phyloP scores from a whole-genome alignment of 2,888 invertebrate species.

The Tachystola acroxantha region DNA sequence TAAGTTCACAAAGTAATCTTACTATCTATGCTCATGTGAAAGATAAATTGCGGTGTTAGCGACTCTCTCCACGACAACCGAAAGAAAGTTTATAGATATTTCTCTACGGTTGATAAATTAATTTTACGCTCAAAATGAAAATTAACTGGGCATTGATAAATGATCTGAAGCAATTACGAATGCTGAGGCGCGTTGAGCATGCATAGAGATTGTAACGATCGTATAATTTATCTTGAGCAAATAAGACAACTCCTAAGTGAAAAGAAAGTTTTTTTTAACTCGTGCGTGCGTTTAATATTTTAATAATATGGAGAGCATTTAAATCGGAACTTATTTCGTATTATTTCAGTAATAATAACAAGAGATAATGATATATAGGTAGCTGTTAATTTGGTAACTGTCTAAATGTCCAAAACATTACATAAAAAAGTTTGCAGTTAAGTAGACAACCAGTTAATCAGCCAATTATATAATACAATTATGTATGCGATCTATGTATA shows the following conservation, averaged over 20 bases:
- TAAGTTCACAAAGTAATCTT: no score
- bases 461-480: background rate
- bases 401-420: no score
- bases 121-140: constrained; percentile 11
- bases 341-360: no score
- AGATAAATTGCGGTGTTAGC: constrained; percentile 25
- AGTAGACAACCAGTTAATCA: background rate
- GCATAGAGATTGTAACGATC: background rate
- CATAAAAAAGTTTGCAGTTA: no score
- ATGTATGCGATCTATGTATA: background rate
- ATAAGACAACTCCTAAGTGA: background rate
- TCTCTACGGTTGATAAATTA: constrained; percentile 30
- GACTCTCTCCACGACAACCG: constrained; percentile 36
- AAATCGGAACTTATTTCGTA: no score
- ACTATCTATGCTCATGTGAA: no score
- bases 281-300: no score
- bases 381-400: no score
- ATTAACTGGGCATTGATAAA: constrained; percentile 13
- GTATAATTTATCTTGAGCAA: background rate
- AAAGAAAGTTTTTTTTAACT: background rate
- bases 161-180: constrained; percentile 5
- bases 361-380: no score
- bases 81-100: constrained; percentile 42
- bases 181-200: background rate
- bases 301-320: no score